phyloP scores from a whole-genome alignment of 1,140 invertebrate genomes.

The Cydia strobilella region DNA sequence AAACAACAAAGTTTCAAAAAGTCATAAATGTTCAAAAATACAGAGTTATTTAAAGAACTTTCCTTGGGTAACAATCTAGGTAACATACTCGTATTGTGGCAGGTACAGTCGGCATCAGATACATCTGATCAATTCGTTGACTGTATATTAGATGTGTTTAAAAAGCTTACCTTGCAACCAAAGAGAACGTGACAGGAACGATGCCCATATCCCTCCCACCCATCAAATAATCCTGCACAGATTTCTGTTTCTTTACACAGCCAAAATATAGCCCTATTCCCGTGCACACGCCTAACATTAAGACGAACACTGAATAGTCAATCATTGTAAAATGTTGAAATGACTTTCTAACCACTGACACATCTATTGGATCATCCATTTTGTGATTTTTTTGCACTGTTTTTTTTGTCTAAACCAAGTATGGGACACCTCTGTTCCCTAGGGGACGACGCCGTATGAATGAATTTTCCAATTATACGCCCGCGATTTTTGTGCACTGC shows the following conservation, averaged over 20 bases:
- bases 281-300: slow-evolving; percentile 87
- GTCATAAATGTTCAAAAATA: too few species aligned
- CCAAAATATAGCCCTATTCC: slow-evolving; percentile 90
- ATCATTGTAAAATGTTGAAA: slow-evolving; percentile 84
- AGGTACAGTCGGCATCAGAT: too few species aligned
- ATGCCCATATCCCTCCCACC: slow-evolving; percentile 91
- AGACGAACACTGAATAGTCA: slow-evolving; percentile 87
- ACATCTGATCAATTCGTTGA: too few species aligned
- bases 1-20: too few species aligned
- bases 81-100: too few species aligned
- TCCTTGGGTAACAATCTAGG: too few species aligned
- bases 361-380: slow-evolving; percentile 56
- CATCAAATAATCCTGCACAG: slow-evolving; percentile 89
- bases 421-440: slow-evolving; percentile 34
- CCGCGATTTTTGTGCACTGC: slow-evolving; percentile 56
- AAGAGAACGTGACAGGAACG: slow-evolving; percentile 89
- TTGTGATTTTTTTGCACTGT: slow-evolving; percentile 16
- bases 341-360: slow-evolving; percentile 81
- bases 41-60: too few species aligned
- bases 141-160: too few species aligned
- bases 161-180: slow-evolving; percentile 86
- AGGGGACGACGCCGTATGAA: slow-evolving; percentile 22
- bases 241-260: slow-evolving; percentile 84
- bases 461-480: slow-evolving; percentile 63
- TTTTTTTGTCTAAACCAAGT: slow-evolving; percentile 35